Base-by-base conservation (phyloP, 2,888 invertebrate species). In the Stenodera caucasica region DNA sequence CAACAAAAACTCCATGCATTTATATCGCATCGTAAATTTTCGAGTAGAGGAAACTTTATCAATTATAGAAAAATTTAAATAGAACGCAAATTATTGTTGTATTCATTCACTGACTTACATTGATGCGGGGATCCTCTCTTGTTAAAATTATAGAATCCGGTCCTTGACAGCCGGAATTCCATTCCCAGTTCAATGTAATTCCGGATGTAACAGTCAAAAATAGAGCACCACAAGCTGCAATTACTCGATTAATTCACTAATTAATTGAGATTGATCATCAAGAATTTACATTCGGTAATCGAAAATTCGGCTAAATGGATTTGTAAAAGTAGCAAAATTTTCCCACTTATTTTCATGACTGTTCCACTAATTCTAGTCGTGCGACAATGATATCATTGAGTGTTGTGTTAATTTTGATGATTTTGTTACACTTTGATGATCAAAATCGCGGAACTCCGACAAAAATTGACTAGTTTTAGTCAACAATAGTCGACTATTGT, bases 141-240 rank as follows among this genome's bases (percentile, higher is more conserved):
- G 63, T 60, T 2, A 66, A 54, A 9, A 75, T 75, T 60, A 81
- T 77, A 61, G 74, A 74, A 68, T 80, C 78, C 15, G 69, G 67
- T 11, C 58, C 45, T 40, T 64, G 58, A 63, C 78, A 77, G 58
- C 76, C 75, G 45, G 79, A 66, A 56, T 77, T 75, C 81, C 81
- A 67, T 55, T 77, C 75, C 81, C 81, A 81, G 71, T 81, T 81
- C 56, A 81, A 70, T 72, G 80, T 80, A 35, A 82, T 64, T 69
- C 52, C 77, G 68, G 55, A 78, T 68, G 29, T 82, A 40, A 61
- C 78, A 33, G 81, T 81, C 60, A 81, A 67, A 75, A 78, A 81
- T 35, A 81, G 72, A 55, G 76, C 77, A 37, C 76, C 77, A 61
- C 77, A 76, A 14, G 21, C 53, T 53, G 8, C 12, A n/a, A 21